Conservation (phyloP, 2,888 invertebrate species). For the Pristionchus japonicus region DNA sequence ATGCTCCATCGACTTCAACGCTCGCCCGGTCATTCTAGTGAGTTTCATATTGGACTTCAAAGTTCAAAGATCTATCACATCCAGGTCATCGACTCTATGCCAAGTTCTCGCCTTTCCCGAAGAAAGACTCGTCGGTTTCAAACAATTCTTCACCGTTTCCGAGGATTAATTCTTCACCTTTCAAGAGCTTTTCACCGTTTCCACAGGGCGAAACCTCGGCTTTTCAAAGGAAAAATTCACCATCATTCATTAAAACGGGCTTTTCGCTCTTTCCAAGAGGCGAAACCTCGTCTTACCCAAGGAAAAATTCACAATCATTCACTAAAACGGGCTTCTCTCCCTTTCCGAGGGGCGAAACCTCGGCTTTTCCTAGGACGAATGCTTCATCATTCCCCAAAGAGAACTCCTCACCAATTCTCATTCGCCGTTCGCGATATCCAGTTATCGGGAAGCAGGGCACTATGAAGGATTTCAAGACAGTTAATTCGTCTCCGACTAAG, state of each 20-base stretch:
- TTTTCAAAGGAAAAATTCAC: no score
- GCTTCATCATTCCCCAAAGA: background rate
- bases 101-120: background rate
- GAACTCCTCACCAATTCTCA: background rate
- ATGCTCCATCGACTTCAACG: no score
- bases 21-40: no score
- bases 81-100: background rate
- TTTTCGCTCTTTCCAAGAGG: background rate
- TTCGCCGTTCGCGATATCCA: background rate
- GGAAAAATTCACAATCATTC: no score
- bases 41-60: no score
- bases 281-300: background rate
- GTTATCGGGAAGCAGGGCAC: background rate
- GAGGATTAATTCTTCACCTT: no score
- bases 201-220: no score
- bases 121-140: background rate
- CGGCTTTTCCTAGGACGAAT: background rate
- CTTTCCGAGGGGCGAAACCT: background rate
- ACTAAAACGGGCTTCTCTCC: background rate
- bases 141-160: background rate
- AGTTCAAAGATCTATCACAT: no score
- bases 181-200: no score
- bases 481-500: background rate
- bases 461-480: background rate
- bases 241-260: no score